These are phyloP conservation scores for Nowickia ferox DNA, from an alignment of 2,888 invertebrate genomes.

Conservation along the genomic window DNA sequence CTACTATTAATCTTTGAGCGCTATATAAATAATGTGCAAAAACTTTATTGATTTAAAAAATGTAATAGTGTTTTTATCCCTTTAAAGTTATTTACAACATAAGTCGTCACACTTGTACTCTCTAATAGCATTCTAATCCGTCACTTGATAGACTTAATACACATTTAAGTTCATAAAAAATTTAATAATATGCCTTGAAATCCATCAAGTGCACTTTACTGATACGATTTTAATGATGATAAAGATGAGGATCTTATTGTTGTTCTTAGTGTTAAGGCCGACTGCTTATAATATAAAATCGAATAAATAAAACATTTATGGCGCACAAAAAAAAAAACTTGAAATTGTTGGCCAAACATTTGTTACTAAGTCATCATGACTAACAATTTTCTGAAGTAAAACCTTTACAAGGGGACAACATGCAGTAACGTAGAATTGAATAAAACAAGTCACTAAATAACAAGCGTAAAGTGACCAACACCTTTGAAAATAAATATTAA, in stretches of 20 bases:
- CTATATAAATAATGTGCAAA: background rate
- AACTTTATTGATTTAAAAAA: background rate
- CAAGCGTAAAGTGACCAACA: constrained; percentile 49
- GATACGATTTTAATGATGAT: constrained; percentile 40
- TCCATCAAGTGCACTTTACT: constrained; percentile 39
- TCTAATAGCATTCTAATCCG: constrained; percentile 48
- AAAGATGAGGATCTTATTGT: constrained; percentile 36
- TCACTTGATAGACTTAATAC: constrained; percentile 59
- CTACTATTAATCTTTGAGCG: background rate
- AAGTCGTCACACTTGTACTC: constrained; percentile 4
- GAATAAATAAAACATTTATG: constrained; percentile 8
- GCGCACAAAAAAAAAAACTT: constrained; percentile 5
- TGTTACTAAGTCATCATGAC: constrained; percentile 52
- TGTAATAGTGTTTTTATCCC: background rate
- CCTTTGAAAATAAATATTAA: background rate
- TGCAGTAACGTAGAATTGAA: background rate
- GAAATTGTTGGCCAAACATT: background rate
- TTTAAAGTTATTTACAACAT: background rate
- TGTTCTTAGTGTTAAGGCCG: constrained; percentile 9
- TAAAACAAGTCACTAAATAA: constrained; percentile 20
- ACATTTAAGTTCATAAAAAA: constrained; percentile 5
- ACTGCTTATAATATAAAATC: constrained; percentile 5
- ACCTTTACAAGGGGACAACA: background rate
- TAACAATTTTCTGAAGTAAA: constrained; percentile 6
- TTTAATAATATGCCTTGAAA: background rate